Evolutionary conservation across 1,140 invertebrate species (phyloP), one percentile per base, ranked within the genome.

Genomic region (Zaprionus gabonicus): DNA sequence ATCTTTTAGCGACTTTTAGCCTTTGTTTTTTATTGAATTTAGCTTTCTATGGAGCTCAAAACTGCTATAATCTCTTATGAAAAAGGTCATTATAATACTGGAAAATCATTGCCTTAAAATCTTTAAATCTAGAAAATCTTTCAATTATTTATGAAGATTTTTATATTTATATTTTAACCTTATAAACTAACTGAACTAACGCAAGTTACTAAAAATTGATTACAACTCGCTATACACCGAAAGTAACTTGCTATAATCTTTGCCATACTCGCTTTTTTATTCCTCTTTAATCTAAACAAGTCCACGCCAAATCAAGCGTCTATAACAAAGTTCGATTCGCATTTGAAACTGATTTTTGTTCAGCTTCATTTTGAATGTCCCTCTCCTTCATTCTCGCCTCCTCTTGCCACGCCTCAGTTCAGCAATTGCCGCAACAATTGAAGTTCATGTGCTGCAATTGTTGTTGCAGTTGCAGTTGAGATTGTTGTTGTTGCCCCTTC

Each of bases 391-490:
- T n/a, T 2, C 31, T 31, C 7, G 6, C 41, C 7, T 1, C 7
- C 2, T 0, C n/a, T 0, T 41, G 38, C 41, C 41, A 17, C n/a
- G 41, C n/a, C 46, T 0, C 60, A 51, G 64, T 70, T 64, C 12
- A 23, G 53, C n/a, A 17, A 46, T 38, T n/a, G 28, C 59, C 49
- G 64, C 41, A 41, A 44, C 67, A 64, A 75, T 75, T 75, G 72
- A 75, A 75, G 67, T 75, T 71, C 67, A 75, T 75, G 66, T 71
- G 72, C 59, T 63, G 59, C 72, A 75, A 75, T 74, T 74, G 72
- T 36, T 27, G 31, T 5, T 65, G 23, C 69, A 62, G 72, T 34
- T 28, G 31, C 25, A 28, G 65, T 23, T n/a, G n/a, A n/a, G n/a
- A n/a, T n/a, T n/a, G n/a, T n/a, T n/a, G n/a, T n/a, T 34, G 41